Percentiles rank a stretch among this genome's conserved stretches.
phyloP scores from a whole-genome alignment of 1,140 invertebrate genomes.

The Drosophila sucinea region DNA sequence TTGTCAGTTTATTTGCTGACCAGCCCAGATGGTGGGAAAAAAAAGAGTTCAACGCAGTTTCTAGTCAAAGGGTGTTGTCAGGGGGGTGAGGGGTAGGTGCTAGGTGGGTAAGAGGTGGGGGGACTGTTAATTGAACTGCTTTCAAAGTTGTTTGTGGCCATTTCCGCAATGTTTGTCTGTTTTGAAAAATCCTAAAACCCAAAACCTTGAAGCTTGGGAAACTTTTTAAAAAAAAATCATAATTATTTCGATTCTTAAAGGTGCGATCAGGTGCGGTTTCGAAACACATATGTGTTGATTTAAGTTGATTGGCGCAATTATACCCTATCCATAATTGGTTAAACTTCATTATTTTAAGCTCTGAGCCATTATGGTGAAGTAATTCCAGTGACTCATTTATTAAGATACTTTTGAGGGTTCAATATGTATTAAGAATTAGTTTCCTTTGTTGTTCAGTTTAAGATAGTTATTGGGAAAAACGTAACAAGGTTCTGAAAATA shows the following conservation, averaged over 20 bases:
- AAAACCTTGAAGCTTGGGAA: constrained; percentile 67
- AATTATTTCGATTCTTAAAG: constrained; percentile 6
- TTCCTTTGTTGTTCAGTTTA: too few relatives aligned
- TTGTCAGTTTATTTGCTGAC: constrained; percentile 39
- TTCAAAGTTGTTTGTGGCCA: constrained; percentile 41
- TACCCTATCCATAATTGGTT: too few relatives aligned
- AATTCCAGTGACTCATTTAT: too few relatives aligned
- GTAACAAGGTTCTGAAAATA: too few relatives aligned
- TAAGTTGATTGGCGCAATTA: too few relatives aligned
- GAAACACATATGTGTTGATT: neutral
- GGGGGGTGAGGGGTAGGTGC: neutral
- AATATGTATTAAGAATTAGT: too few relatives aligned
- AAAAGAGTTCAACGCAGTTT: constrained; percentile 16
- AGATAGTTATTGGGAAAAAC: too few relatives aligned
- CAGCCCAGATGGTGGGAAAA: constrained; percentile 55
- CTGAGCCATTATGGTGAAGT: too few relatives aligned
- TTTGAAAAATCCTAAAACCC: constrained; percentile 29
- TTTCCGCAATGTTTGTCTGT: constrained; percentile 49
- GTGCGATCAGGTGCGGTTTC: constrained; percentile 13
- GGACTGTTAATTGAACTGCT: constrained; percentile 66
- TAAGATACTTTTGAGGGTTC: too few relatives aligned
- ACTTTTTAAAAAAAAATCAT: constrained; percentile 21
- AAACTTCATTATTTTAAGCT: too few relatives aligned
- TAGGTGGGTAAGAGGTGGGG: neutral
- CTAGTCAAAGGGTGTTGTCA: neutral